phyloP scores from a whole-genome alignment of 2,888 invertebrate genomes.

The Zaprionus obscuricornis region DNA sequence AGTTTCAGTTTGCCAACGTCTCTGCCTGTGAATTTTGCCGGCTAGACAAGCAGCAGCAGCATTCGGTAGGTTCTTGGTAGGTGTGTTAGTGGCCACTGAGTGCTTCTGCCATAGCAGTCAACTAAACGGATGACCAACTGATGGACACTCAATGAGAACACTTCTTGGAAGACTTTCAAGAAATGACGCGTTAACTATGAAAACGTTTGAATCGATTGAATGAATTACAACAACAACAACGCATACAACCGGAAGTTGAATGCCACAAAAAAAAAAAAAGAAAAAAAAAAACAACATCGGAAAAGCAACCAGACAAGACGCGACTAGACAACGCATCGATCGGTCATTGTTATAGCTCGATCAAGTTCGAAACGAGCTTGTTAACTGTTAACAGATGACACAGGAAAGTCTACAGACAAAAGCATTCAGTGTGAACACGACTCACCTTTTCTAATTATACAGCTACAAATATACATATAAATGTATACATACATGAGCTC shows the following conservation, averaged over 20 bases:
- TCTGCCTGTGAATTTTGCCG: constrained; percentile 22
- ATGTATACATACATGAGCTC: constrained; percentile 56
- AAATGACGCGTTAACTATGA: constrained; percentile 57
- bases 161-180: constrained; percentile 62
- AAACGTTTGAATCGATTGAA: constrained; percentile 39
- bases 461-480: constrained; percentile 35
- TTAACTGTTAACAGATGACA: constrained; percentile 43
- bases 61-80: constrained; percentile 41
- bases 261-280: constrained; percentile 10
- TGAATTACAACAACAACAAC: constrained; percentile 22
- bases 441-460: constrained; percentile 52
- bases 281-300: neutral
- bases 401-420: constrained; percentile 17
- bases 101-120: neutral
- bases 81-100: constrained; percentile 65
- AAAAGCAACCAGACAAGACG: neutral
- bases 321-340: no score
- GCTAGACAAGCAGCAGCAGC: constrained; percentile 40
- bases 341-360: constrained; percentile 22
- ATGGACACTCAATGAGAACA: constrained; percentile 51
- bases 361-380: constrained; percentile 27
- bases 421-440: constrained; percentile 14
- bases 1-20: neutral
- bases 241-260: constrained; percentile 41
- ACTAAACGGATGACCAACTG: constrained; percentile 42